A percentile compares a stretch with the other conserved stretches of the same genome.
Conservation (phyloP, 2,113 vertebrate species). For the Carassius carassius region DNA sequence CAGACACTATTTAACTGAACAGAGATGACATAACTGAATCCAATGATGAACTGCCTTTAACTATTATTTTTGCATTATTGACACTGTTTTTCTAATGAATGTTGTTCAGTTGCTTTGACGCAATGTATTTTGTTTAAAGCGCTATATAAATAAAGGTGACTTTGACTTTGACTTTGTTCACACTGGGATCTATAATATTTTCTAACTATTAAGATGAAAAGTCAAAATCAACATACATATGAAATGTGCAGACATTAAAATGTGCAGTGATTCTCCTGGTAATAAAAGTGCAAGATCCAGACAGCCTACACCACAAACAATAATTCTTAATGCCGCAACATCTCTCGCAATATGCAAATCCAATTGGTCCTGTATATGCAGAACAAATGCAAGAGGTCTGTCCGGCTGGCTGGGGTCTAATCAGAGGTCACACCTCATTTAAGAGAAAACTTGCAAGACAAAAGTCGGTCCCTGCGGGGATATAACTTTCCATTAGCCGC, state of each 20-base stretch:
- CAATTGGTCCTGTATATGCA: neutral
- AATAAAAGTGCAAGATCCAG: conserved; percentile 6
- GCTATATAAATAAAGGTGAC: too few relatives aligned
- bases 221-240: neutral
- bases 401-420: conserved; percentile 20
- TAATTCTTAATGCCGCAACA: conserved; percentile 2
- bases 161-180: too few relatives aligned
- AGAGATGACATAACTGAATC: too few relatives aligned
- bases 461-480: conserved; percentile 3
- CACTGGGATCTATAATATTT: too few relatives aligned
- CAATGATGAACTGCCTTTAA: too few relatives aligned
- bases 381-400: conserved; percentile 22
- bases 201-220: neutral
- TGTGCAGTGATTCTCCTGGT: neutral
- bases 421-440: conserved; percentile 38
- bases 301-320: neutral
- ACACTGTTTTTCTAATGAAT: too few relatives aligned
- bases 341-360: conserved; percentile 10
- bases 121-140: too few relatives aligned
- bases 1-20: too few relatives aligned
- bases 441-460: conserved; percentile 35
- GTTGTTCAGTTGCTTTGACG: too few relatives aligned
- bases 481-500: conserved; percentile 12
- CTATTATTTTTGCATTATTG: too few relatives aligned
- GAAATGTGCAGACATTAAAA: neutral